These are phyloP conservation scores for Melanotaenia pygmaea DNA, from an alignment of 2,797 vertebrate species.

Conservation along the genomic window DNA sequence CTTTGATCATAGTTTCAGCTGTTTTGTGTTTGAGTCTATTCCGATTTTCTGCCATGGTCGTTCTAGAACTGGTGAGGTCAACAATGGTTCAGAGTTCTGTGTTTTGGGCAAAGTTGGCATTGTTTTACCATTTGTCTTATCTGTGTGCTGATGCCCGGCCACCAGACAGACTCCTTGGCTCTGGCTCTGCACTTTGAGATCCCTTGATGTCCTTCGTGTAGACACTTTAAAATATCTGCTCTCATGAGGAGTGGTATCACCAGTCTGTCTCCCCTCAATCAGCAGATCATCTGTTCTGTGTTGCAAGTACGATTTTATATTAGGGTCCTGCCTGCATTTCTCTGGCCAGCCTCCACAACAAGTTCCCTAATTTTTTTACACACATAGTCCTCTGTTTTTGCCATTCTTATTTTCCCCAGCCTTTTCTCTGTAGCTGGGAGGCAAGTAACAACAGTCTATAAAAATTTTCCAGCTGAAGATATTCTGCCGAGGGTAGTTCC, in stretches of 20 bases:
- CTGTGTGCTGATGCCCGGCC: constrained; percentile 1
- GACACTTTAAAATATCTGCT: constrained; percentile 16
- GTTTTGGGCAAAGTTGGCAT: constrained; percentile 12
- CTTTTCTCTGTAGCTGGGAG: constrained; percentile 22
- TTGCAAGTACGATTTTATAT: background rate
- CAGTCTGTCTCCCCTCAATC: constrained; percentile 38
- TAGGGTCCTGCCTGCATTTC: background rate
- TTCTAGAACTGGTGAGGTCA: background rate
- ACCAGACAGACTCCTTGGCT: constrained; percentile 17
- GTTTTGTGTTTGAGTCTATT: background rate
- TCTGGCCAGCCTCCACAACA: constrained; percentile 13
- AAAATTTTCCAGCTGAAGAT: constrained; percentile 33
- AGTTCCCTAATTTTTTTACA: background rate
- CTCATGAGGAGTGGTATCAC: constrained; percentile 19
- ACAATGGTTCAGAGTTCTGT: background rate
- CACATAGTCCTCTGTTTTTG: constrained; percentile 11
- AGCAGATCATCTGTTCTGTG: constrained; percentile 29
- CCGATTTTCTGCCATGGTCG: background rate
- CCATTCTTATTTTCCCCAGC: constrained; percentile 22
- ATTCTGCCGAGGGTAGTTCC: background rate
- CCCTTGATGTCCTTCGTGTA: constrained; percentile 26
- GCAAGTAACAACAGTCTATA: constrained; percentile 18
- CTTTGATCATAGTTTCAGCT: background rate
- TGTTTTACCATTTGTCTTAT: constrained; percentile 10
- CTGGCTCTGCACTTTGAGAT: constrained; percentile 24